Evolutionary conservation across 2,888 invertebrate genomes (phyloP).

Genomic region (Micropterix aruncella): DNA sequence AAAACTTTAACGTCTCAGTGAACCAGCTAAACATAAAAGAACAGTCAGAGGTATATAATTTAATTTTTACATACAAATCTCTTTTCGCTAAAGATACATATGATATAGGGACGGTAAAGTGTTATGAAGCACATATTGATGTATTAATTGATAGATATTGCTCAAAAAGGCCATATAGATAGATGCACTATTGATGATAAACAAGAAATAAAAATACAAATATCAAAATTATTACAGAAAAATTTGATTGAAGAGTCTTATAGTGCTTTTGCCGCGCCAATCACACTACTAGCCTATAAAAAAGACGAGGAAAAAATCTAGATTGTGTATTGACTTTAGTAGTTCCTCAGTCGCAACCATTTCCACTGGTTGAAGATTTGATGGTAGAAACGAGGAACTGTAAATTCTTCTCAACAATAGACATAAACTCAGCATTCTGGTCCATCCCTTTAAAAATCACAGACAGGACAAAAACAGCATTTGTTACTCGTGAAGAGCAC

Average conservation of each 20-base stretch:
- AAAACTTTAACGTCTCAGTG: background rate
- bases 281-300: slow-evolving; percentile 4
- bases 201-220: slow-evolving; percentile 6
- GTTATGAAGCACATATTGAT: background rate
- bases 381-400: too few species aligned
- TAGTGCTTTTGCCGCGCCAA: slow-evolving; percentile 7
- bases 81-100: too few species aligned
- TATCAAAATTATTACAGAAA: slow-evolving; percentile 3
- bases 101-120: background rate
- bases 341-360: too few species aligned
- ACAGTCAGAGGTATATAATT: background rate
- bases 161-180: slow-evolving; percentile 6
- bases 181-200: slow-evolving; percentile 2
- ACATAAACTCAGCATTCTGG: too few species aligned
- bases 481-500: slow-evolving; percentile 14
- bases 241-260: slow-evolving; percentile 8
- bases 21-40: background rate
- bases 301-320: background rate
- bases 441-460: too few species aligned
- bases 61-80: background rate
- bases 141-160: slow-evolving; percentile 6
- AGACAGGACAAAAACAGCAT: too few species aligned
- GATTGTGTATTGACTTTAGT: background rate
- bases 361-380: too few species aligned
- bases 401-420: too few species aligned